Evolutionary conservation across 2,797 vertebrate genomes (phyloP).

Genomic region (Toxotes lorentzi): DNA sequence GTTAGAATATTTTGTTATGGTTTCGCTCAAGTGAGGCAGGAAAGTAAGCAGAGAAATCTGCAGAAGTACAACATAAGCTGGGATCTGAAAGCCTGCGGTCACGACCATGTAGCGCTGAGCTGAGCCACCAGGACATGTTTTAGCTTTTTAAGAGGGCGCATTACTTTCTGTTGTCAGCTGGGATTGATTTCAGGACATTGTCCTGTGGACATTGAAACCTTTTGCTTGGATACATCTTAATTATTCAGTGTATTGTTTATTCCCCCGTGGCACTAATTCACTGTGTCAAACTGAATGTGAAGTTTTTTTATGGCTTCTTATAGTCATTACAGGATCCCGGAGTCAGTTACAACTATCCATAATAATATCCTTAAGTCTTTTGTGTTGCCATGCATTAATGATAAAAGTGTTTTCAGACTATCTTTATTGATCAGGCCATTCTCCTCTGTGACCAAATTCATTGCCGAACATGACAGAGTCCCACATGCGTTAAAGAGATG

Average conservation of each 20-base stretch:
- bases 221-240: conserved; percentile 74
- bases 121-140: conserved; percentile 72
- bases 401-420: conserved; percentile 78
- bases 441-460: conserved; percentile 82
- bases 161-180: conserved; percentile 69
- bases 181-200: conserved; percentile 77
- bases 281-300: conserved; percentile 72
- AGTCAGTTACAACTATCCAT: conserved; percentile 74
- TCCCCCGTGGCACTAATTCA: conserved; percentile 68
- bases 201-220: conserved; percentile 77
- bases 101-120: conserved; percentile 56
- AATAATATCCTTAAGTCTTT: conserved; percentile 82
- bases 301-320: conserved; percentile 50
- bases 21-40: conserved; percentile 69
- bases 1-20: conserved; percentile 62
- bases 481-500: conserved; percentile 78
- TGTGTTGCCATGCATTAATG: conserved; percentile 70
- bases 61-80: conserved; percentile 69
- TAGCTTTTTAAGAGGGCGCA: conserved; percentile 60
- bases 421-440: conserved; percentile 82
- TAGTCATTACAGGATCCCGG: conserved; percentile 72
- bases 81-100: conserved; percentile 72
- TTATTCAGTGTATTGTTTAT: conserved; percentile 78
- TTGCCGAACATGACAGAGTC: conserved; percentile 77
- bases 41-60: conserved; percentile 74